Percentiles rank a stretch among this genome's conserved stretches.
Conservation (phyloP, 2,797 vertebrate species). For the Megaceryle alcyon region DNA sequence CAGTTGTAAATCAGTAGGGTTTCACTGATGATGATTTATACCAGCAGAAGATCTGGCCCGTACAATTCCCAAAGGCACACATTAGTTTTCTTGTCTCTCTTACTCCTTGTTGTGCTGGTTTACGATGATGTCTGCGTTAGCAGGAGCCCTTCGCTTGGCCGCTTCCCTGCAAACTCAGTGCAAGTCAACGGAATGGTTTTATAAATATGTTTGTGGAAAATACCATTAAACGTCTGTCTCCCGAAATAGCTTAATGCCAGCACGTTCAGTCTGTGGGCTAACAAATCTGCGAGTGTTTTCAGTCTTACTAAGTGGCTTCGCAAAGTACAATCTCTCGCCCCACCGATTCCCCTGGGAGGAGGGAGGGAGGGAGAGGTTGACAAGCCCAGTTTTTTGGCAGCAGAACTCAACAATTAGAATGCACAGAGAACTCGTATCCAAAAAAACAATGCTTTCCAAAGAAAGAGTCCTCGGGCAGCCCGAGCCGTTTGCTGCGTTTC, state of each 20-base stretch:
- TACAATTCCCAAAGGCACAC: not conserved
- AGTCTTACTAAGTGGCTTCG: not conserved
- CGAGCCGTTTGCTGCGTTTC: not conserved
- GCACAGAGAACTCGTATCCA: not conserved
- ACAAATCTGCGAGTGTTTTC: slow-evolving; percentile 41
- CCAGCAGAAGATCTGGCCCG: not conserved
- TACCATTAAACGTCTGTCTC: slow-evolving; percentile 1
- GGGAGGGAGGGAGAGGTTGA: slow-evolving; percentile 17
- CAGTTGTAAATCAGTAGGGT: not conserved
- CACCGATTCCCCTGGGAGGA: not conserved
- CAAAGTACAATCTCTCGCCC: not conserved
- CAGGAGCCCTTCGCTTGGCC: not conserved
- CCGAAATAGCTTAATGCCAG: slow-evolving; percentile 7
- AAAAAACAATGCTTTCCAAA: not conserved
- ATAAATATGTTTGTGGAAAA: not conserved
- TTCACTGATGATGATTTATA: not conserved
- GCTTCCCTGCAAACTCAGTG: not conserved
- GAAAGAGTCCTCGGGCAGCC: not conserved
- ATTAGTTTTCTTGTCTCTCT: not conserved
- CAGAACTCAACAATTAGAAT: not conserved
- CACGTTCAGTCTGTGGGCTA: slow-evolving; percentile 6
- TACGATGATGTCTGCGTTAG: not conserved
- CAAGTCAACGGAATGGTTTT: not conserved
- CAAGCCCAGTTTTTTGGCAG: slow-evolving; percentile 27
- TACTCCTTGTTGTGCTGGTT: not conserved